Evolutionary conservation across 2,888 invertebrate genomes (phyloP).

Genomic region (Allacma fusca): DNA sequence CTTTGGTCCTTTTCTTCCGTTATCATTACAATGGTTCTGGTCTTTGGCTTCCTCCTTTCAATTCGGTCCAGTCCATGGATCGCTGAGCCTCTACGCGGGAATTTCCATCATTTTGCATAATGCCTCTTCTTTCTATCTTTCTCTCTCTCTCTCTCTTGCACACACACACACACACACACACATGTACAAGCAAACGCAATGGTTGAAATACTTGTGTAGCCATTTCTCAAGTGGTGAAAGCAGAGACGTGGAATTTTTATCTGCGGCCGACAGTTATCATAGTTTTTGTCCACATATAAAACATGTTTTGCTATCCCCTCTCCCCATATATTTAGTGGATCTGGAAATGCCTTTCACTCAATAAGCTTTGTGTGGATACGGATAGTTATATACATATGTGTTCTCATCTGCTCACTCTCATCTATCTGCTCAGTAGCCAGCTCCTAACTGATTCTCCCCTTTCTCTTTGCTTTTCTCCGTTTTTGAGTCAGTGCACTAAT

Average conservation of each 20-base stretch:
- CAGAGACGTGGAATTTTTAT: neutral
- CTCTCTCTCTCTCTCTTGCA: neutral
- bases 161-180: neutral
- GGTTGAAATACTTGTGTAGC: too few relatives aligned
- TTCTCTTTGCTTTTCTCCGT: too few relatives aligned
- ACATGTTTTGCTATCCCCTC: neutral
- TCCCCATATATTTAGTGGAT: neutral
- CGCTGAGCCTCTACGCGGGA: neutral
- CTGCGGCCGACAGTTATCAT: slow-evolving; percentile 6
- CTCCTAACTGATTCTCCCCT: neutral
- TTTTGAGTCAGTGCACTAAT: neutral
- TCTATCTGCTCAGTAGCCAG: neutral
- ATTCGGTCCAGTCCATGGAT: neutral
- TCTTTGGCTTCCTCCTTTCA: neutral
- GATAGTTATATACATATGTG: too few relatives aligned
- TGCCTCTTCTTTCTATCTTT: neutral
- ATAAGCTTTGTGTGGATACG: too few relatives aligned
- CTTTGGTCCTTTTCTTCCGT: neutral
- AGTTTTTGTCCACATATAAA: neutral
- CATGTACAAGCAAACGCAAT: neutral
- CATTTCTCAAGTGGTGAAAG: neutral
- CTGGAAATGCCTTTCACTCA: neutral
- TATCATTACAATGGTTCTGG: too few relatives aligned
- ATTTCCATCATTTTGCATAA: neutral
- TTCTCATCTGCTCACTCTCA: too few relatives aligned